A percentile compares a stretch with the other conserved stretches of the same genome.
phyloP scores from a whole-genome alignment of 2,888 invertebrate species.

The Lacanobia oleracea region DNA sequence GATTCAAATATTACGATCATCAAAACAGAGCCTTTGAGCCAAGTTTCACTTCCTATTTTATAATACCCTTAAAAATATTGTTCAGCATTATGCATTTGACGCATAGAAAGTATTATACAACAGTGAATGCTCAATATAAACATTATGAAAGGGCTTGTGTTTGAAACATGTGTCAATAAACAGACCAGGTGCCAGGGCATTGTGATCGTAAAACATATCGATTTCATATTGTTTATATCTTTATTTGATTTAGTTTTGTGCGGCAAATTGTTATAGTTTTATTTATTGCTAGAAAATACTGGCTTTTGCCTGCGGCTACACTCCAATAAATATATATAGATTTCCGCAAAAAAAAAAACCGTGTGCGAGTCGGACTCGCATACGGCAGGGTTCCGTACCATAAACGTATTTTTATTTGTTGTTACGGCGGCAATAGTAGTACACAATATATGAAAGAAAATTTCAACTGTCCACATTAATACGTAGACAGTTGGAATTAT shows the following conservation, averaged over 20 bases:
- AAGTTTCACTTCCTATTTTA: not conserved
- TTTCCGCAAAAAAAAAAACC: too few species aligned
- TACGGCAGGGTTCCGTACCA: too few species aligned
- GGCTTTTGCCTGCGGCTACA: too few species aligned
- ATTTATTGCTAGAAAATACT: not conserved
- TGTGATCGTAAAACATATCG: conserved; percentile 39
- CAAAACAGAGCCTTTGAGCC: not conserved
- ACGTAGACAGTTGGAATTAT: too few species aligned
- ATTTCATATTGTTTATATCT: conserved; percentile 54
- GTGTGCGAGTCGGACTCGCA: too few species aligned
- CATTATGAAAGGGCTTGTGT: conserved; percentile 31
- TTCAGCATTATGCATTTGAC: not conserved
- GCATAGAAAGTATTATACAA: conserved; percentile 12
- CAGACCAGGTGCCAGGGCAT: conserved; percentile 38
- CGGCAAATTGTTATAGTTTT: conserved; percentile 27
- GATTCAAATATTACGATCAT: not conserved
- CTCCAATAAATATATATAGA: too few species aligned
- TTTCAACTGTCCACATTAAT: too few species aligned
- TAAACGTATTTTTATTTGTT: too few species aligned
- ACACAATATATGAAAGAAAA: too few species aligned
- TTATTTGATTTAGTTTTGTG: conserved; percentile 41
- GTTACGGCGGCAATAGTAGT: too few species aligned
- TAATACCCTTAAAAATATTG: not conserved
- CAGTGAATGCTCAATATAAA: conserved; percentile 21
- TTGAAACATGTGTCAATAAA: conserved; percentile 34